Conservation (phyloP, 2,888 invertebrate species). For the Apeira syringaria region DNA sequence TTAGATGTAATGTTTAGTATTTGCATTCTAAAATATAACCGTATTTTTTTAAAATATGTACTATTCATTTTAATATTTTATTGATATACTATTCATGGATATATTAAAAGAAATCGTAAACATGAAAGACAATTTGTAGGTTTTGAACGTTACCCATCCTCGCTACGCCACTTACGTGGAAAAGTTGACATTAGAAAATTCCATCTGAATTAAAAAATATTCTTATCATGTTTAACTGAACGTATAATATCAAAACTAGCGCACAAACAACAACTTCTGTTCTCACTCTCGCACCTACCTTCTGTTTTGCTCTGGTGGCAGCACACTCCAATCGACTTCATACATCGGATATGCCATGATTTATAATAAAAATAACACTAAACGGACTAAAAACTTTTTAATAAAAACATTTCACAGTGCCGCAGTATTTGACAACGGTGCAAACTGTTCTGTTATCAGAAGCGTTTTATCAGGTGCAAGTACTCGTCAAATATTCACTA, state of each 20-base stretch:
- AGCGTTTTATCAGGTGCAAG: constrained; percentile 77
- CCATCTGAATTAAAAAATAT: no score
- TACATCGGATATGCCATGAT: constrained; percentile 84
- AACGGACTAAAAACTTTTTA: constrained; percentile 49
- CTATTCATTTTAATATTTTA: no score
- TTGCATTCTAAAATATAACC: not conserved
- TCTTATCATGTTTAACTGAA: no score
- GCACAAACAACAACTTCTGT: constrained; percentile 2
- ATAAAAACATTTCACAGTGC: constrained; percentile 70
- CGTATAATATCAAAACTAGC: no score
- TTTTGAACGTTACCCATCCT: constrained; percentile 57
- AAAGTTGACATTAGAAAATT: no score
- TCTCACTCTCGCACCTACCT: constrained; percentile 81
- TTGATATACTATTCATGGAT: no score
- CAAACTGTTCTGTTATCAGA: constrained; percentile 78
- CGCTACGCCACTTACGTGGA: constrained; percentile 54
- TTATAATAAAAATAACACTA: constrained; percentile 44
- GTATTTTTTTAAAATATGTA: no score
- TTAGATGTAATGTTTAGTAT: no score
- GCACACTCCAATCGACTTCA: constrained; percentile 93
- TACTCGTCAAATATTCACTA: constrained; percentile 77
- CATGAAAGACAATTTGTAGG: constrained; percentile 3
- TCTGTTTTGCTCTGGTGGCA: constrained; percentile 93
- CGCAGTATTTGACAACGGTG: constrained; percentile 68
- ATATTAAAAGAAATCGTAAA: no score